phyloP scores from a whole-genome alignment of 2,888 invertebrate genomes.

The Troglohyphantes excavatus region DNA sequence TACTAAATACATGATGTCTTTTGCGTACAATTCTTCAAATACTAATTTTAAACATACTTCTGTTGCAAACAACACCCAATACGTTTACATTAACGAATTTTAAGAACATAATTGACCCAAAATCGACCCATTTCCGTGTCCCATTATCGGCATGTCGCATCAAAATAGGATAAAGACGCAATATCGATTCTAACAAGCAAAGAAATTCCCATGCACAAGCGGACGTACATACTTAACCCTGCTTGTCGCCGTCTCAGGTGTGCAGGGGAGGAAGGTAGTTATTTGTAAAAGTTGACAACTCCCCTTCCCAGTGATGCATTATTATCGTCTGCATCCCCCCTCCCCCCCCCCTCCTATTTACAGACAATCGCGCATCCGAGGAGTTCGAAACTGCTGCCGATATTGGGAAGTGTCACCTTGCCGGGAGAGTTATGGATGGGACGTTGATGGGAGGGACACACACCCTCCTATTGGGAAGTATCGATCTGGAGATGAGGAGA shows the following conservation, averaged over 20 bases:
- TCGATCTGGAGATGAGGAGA: slow-evolving; percentile 22
- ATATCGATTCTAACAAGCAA: too few species aligned
- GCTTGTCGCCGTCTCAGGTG: slow-evolving; percentile 28
- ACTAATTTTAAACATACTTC: too few species aligned
- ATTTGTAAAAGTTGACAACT: slow-evolving; percentile 68
- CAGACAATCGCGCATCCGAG: slow-evolving; percentile 68
- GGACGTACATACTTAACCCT: background rate
- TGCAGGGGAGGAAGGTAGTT: slow-evolving; percentile 7
- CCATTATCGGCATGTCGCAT: too few species aligned
- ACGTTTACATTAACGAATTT: too few species aligned
- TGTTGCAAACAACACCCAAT: too few species aligned
- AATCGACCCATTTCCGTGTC: too few species aligned
- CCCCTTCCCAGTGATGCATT: slow-evolving; percentile 50
- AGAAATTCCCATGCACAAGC: too few species aligned
- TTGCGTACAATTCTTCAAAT: too few species aligned
- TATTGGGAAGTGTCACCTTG: slow-evolving; percentile 53
- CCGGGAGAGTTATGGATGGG: slow-evolving; percentile 49
- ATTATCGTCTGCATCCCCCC: slow-evolving; percentile 39
- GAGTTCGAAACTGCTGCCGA: slow-evolving; percentile 27
- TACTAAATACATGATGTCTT: too few species aligned
- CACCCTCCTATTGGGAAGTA: slow-evolving; percentile 33
- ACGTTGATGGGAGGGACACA: background rate
- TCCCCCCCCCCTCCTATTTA: slow-evolving; percentile 59
- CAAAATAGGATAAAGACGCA: too few species aligned
- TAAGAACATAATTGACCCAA: too few species aligned